phyloP scores from a whole-genome alignment of 2,888 invertebrate species.

The Parthenolecanium corni region DNA sequence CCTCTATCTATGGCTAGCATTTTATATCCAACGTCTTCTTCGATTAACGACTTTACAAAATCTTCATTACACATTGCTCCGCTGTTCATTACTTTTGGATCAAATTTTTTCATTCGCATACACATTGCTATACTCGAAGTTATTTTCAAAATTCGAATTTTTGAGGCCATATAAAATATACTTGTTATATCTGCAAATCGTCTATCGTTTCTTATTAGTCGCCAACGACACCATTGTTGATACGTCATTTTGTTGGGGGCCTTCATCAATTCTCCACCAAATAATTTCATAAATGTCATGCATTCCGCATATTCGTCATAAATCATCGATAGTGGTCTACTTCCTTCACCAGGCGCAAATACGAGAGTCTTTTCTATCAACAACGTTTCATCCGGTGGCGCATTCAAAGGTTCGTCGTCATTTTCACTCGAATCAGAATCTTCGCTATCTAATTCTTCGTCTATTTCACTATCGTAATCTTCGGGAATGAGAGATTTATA shows the following conservation, averaged over 20 bases:
- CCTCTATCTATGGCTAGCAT: background rate
- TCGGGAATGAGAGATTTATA: too few relatives aligned
- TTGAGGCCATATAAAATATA: background rate
- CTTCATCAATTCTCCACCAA: background rate
- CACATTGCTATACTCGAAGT: background rate
- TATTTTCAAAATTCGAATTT: background rate
- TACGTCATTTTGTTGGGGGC: background rate
- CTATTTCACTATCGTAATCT: too few relatives aligned
- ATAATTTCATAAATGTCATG: background rate
- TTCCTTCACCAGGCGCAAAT: background rate
- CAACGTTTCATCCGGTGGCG: too few relatives aligned
- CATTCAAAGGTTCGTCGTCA: too few relatives aligned
- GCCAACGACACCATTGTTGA: background rate
- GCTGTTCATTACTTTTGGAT: background rate
- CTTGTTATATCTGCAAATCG: background rate
- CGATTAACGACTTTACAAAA: background rate
- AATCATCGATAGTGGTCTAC: background rate
- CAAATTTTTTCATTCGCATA: background rate
- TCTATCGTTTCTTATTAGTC: background rate
- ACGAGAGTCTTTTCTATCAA: background rate
- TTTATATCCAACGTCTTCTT: background rate
- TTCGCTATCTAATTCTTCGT: background rate
- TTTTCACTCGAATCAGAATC: too few relatives aligned
- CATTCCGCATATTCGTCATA: background rate
- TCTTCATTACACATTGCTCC: background rate